phyloP scores from a whole-genome alignment of 2,888 invertebrate genomes.

The Trichacis sp. region DNA sequence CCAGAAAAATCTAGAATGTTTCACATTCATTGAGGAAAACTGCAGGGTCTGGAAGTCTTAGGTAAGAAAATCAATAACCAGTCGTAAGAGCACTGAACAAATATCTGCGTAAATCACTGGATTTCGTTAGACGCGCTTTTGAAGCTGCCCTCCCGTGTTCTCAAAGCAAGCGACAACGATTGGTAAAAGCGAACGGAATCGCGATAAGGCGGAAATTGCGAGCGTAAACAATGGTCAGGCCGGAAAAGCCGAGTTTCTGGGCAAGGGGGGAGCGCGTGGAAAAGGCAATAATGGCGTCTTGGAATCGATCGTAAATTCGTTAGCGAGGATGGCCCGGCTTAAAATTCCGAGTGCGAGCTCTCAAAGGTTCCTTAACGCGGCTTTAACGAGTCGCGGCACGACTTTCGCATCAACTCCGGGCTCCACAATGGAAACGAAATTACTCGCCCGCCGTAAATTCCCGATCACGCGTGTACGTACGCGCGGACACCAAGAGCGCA shows the following conservation, averaged over 20 bases:
- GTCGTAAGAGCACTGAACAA: no score
- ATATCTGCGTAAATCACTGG: no score
- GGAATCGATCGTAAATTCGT: constrained; percentile 36
- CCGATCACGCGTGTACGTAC: not conserved
- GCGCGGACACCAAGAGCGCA: no score
- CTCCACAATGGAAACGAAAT: constrained; percentile 16
- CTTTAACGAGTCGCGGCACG: constrained; percentile 32
- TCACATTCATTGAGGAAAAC: no score
- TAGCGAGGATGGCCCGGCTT: constrained; percentile 21
- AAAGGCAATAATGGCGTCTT: constrained; percentile 26
- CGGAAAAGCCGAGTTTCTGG: constrained; percentile 21
- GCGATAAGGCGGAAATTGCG: constrained; percentile 18
- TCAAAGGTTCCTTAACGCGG: constrained; percentile 32
- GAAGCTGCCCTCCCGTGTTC: not conserved
- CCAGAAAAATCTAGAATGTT: no score
- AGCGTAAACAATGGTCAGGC: constrained; percentile 17
- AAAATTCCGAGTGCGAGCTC: constrained; percentile 26
- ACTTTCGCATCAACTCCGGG: constrained; percentile 23
- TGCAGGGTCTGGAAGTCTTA: no score
- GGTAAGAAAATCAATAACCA: no score
- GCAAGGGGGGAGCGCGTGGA: constrained; percentile 11
- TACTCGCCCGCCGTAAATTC: constrained; percentile 4
- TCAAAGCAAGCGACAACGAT: no score
- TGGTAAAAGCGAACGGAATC: not conserved
- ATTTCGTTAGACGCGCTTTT: no score